Base-by-base conservation (phyloP, 2,113 vertebrate species). In the Nanorana parkeri region DNA sequence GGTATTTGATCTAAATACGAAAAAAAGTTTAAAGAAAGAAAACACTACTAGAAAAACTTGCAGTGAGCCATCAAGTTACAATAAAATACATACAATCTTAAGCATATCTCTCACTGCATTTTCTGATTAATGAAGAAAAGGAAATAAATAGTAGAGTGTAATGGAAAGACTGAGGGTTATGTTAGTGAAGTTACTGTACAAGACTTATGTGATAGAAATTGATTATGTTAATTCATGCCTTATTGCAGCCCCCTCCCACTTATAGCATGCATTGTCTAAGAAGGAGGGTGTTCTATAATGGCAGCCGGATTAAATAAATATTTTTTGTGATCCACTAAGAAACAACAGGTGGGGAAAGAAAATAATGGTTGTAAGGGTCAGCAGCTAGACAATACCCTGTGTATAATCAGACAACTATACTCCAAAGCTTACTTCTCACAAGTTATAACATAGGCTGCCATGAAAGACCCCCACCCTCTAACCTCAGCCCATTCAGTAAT, bases 361-460 rank as follows among this genome's bases (percentile, higher is more conserved):
- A n/a, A 72, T 13, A 68, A 32, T 54, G 24, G 3, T 21, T 54
- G 24, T 15, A 23, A 36, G 52, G 47, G 20, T 52, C 36, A 61
- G 21, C 15, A 20, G n/a, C 20, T 32, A 29, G 0, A 17, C 23
- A 5, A 24, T 36, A 24, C 51, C 32, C 21, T 26, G 36, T 24
- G 51, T 7, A 29, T 55, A 11, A 63, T 26, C 23, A 28, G 17
- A 64, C 6, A 8, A 32, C 19, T 20, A 21, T n/a, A 36, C 47
- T 20, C 21, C 28, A 69, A 4, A 15, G 10, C 67, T 68, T 26
- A 19, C 20, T 4, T 16, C 19, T 23, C 19, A 21, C 1, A 20
- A 20, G 24, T 73, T 54, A 55, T 29, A 26, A 66, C 17, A 85
- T 84, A 77, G 79, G 86, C 87, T 85, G 88, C 87, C 85, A 23